Evolutionary conservation across 2,113 vertebrate genomes (phyloP).

Genomic region (Lampris incognitus): DNA sequence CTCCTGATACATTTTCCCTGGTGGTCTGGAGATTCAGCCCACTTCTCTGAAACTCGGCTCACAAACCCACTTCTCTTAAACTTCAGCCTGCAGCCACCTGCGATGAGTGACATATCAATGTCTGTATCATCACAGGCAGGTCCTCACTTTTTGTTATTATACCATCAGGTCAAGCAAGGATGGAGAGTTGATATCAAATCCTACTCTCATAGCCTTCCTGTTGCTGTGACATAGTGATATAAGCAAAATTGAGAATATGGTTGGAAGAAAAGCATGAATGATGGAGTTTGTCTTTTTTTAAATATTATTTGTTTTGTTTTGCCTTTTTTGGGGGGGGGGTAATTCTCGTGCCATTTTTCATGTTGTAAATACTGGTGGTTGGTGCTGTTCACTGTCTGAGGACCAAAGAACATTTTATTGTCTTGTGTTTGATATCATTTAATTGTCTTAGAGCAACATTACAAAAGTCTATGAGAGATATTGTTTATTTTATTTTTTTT

Average conservation of each 20-base stretch:
- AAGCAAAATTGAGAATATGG: background rate
- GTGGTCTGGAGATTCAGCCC: too few relatives aligned
- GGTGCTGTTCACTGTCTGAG: background rate
- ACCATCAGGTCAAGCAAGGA: background rate
- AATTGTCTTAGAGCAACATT: constrained; percentile 2
- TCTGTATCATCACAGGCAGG: background rate
- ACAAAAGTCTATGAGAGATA: constrained; percentile 7
- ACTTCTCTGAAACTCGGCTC: too few relatives aligned
- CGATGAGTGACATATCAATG: too few relatives aligned
- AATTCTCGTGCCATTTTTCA: background rate
- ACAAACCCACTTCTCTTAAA: too few relatives aligned
- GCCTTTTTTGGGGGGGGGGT: background rate
- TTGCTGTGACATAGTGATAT: background rate
- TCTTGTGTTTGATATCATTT: constrained; percentile 53
- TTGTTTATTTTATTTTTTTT: background rate
- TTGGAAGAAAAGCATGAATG: background rate
- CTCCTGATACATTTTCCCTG: too few relatives aligned
- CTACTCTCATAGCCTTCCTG: background rate
- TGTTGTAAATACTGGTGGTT: background rate
- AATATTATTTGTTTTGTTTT: too few relatives aligned
- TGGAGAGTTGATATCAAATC: background rate
- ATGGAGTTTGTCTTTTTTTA: too few relatives aligned
- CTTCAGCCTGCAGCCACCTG: too few relatives aligned
- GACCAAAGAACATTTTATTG: constrained; percentile 39
- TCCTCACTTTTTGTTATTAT: background rate